Percentiles rank a stretch among this genome's conserved stretches.
Evolutionary conservation across 1,140 invertebrate genomes (phyloP).

Genomic region (Rhizoglyphus robini): DNA sequence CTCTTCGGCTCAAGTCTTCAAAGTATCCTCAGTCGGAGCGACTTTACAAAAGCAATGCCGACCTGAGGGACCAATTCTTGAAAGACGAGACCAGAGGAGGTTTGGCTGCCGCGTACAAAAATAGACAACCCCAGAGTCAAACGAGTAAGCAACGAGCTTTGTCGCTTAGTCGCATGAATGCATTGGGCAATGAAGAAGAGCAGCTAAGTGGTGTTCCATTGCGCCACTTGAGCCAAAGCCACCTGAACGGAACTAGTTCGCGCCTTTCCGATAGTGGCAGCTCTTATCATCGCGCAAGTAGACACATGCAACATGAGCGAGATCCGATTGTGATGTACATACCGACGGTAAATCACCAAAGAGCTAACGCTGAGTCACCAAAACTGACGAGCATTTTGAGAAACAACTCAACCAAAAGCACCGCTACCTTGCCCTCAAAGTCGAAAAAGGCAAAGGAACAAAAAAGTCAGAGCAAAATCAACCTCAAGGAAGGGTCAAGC

Average conservation of each 20-base stretch:
- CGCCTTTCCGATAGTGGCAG: background rate
- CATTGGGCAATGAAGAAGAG: background rate
- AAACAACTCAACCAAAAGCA: constrained; percentile 12
- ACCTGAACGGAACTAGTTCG: background rate
- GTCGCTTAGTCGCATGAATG: constrained; percentile 18
- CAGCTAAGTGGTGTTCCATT: background rate
- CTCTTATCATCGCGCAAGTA: background rate
- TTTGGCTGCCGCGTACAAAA: constrained; percentile 19
- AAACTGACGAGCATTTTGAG: constrained; percentile 10
- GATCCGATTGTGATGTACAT: constrained; percentile 23
- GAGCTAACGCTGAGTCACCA: background rate
- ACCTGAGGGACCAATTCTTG: constrained; percentile 1
- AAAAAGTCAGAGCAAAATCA: background rate
- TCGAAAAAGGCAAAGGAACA: background rate
- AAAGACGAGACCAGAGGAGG: constrained; percentile 19
- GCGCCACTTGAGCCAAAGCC: constrained; percentile 8
- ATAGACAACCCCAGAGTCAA: constrained; percentile 11
- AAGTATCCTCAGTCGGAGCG: background rate
- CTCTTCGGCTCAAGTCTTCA: constrained; percentile 8
- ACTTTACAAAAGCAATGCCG: background rate
- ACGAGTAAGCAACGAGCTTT: constrained; percentile 11
- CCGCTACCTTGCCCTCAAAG: background rate
- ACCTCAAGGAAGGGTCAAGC: constrained; percentile 11
- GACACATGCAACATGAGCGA: constrained; percentile 7
- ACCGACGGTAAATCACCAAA: constrained; percentile 17